A percentile compares a stretch with the other conserved stretches of the same genome.
These are phyloP conservation scores for Macrotis lagotis DNA, from an alignment of 2,113 vertebrate genomes.

Conservation along the genomic window DNA sequence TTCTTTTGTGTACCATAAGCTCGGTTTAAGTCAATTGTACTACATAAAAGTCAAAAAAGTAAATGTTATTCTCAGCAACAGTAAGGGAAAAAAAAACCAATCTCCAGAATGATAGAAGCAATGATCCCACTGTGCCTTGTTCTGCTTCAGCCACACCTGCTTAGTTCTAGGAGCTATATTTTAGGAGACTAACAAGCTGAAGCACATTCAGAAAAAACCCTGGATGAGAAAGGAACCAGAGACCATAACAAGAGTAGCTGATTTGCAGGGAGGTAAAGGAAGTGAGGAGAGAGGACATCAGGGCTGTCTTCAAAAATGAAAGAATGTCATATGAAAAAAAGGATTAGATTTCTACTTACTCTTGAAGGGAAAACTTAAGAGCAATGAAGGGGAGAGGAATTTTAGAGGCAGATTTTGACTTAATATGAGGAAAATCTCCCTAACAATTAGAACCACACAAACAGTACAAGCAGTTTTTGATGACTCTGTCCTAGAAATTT, in stretches of 20 bases:
- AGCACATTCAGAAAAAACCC: background rate
- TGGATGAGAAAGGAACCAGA: background rate
- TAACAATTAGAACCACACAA: background rate
- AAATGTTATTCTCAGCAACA: background rate
- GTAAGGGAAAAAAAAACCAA: background rate
- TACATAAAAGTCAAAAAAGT: background rate
- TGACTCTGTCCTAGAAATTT: background rate
- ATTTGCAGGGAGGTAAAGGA: background rate
- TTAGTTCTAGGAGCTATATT: background rate
- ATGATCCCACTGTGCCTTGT: background rate
- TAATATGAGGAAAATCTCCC: background rate
- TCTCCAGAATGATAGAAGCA: background rate
- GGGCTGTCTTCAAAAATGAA: background rate
- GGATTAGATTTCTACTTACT: background rate
- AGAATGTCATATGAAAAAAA: background rate
- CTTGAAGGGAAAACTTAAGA: background rate
- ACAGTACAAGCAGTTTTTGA: background rate
- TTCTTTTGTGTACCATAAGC: background rate
- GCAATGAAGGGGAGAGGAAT: background rate
- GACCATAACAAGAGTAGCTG: background rate
- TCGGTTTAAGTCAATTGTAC: background rate
- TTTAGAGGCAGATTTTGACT: background rate
- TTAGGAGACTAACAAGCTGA: background rate
- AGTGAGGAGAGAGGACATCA: background rate
- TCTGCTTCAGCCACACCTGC: background rate